These are phyloP conservation scores for Butorides virescens DNA, from an alignment of 2,113 vertebrate species.

Conservation along the genomic window DNA sequence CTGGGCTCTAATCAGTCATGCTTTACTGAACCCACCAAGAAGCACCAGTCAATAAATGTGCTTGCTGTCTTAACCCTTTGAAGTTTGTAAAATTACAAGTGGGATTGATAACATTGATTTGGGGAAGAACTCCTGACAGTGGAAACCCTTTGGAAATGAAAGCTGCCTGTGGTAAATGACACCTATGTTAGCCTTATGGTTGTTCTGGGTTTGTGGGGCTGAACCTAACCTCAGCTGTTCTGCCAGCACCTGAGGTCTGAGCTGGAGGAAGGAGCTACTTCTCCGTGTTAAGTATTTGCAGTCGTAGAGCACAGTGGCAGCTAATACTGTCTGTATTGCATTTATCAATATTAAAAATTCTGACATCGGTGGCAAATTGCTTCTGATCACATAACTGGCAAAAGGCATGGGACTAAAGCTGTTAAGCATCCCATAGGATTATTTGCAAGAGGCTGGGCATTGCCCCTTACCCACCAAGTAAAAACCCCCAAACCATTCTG, in stretches of 20 bases:
- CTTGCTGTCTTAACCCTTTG: slow-evolving; percentile 80
- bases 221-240: background rate
- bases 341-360: background rate
- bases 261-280: background rate
- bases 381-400: background rate
- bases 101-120: slow-evolving; percentile 62
- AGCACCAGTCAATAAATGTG: slow-evolving; percentile 72
- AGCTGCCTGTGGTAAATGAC: background rate
- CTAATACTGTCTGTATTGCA: background rate
- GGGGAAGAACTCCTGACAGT: background rate
- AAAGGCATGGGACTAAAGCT: background rate
- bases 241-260: background rate
- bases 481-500: background rate
- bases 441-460: background rate
- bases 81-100: slow-evolving; percentile 61
- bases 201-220: background rate
- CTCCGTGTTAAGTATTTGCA: background rate
- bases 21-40: slow-evolving; percentile 75
- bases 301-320: background rate
- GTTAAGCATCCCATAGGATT: background rate
- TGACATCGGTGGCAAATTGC: background rate
- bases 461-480: too few relatives aligned
- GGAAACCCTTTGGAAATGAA: slow-evolving; percentile 3
- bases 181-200: background rate
- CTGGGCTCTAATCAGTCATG: slow-evolving; percentile 82